Evolutionary conservation across 2,797 vertebrate species (phyloP), one percentile per base, ranked within the genome.

Genomic region (Trachops cirrhosus): DNA sequence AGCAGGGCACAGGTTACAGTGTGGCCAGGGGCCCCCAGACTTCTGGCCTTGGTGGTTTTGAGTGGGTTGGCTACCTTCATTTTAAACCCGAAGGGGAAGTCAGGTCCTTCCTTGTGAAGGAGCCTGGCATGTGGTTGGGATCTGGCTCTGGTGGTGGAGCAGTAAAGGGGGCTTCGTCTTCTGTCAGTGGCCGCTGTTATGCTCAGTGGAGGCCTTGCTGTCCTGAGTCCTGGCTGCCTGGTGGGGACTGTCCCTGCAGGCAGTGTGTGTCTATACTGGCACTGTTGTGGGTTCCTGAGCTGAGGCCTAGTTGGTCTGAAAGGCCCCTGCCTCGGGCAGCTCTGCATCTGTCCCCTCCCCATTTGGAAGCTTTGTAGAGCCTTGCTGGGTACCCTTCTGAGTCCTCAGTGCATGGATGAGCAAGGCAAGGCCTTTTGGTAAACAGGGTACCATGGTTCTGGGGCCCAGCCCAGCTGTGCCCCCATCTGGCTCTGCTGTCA

Each of bases 1-100:
- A 1, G 11, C 37, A 1, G 2, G n/a, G 59, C 32, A 32, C 9
- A 4, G 5, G 48, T 24, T 12, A 16, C 5, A 39, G 19, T 0
- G 39, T 21, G 67, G 34, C 44, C 74, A 64, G 78, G 48, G 18
- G 44, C 32, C 7, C 1, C 48, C 48, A 79, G 24, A 6, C 62
- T 71, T 44, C n/a, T 34, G 22, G 68, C 29, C 50, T 39, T 6
- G 2, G n/a, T 78, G 50, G n/a, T 48, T 7, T 54, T 37, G 41
- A 10, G 2, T 24, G 14, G 15, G 29, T 29, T 5, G 14, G 57
- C 9, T 21, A 15, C 34, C 37, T 34, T 44, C 39, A 29, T 37
- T 64, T 77, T 67, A 48, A 46, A 46, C 29, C n/a, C 4, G 21
- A n/a, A 37, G 24, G 21, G 16, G 26, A 39, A 68, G n/a, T 32